Evolutionary conservation across 2,888 invertebrate genomes (phyloP), one percentile per base, ranked within the genome.

Genomic region (Eucera pruinosa): DNA sequence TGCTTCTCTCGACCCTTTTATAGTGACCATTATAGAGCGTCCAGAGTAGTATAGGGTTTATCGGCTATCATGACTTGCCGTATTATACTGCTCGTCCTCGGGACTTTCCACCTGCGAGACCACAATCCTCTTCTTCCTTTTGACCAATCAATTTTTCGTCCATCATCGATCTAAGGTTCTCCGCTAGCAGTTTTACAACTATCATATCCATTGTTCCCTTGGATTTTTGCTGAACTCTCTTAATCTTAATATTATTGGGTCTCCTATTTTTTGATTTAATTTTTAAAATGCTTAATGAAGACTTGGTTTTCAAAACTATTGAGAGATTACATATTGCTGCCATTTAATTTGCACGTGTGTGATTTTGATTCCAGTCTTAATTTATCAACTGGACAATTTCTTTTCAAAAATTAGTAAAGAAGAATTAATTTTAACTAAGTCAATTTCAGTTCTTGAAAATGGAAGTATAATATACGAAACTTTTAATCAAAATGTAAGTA

Each of bases 11-110:
- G 33, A 23, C 15, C 65, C 78, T 75, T 78, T 82, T 80, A 76
- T 72, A 69, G 78, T 4, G 66, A 68, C 48, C 71, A 62, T 72
- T 84, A 78, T 78, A 82, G 60, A 69, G 68, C 74, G 74, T 78
- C 74, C 58, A 48, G 27, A 33, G 74, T 65, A 73, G 75, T 64
- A 69, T 66, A 70, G 70, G 55, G 50, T 84, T 78, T 76, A 84
- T 84, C 74, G 78, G 77, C 80, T 84, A 78, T 82, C 84, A 70
- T 84, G 84, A 84, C 85, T 84, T 36, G 80, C 71, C 80, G 39
- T 61, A 71, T 67, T 75, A 84, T 71, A 25, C 66, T 33, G 52
- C 60, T 67, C 67, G 43, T 69, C 39, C 50, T n/a, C 62, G 52
- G 62, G 69, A 77, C 82, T 84, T 79, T 82, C 72, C 85, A 84